Conservation (phyloP, 1,140 invertebrate genomes). For the Phthorimaea operculella region DNA sequence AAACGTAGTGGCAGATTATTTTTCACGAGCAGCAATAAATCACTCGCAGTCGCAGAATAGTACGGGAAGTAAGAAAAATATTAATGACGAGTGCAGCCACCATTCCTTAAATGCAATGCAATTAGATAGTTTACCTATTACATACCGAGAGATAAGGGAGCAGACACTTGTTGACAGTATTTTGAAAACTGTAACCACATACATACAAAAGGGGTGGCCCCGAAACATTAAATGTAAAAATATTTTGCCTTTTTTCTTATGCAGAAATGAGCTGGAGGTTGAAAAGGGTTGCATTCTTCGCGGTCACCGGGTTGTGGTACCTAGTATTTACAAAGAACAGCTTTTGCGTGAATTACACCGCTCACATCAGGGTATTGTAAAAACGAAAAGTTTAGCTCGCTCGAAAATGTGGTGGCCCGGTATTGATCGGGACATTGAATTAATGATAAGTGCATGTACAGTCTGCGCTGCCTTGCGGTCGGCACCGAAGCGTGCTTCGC, state of each 20-base stretch:
- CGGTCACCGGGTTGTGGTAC: neutral
- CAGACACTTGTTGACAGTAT: neutral
- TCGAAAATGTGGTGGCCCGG: no score
- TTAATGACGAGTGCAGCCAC: neutral
- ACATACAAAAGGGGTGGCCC: neutral
- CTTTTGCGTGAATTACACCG: neutral
- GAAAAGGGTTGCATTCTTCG: neutral
- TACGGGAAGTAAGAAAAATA: neutral
- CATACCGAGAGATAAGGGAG: neutral
- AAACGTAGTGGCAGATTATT: neutral
- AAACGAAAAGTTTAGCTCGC: neutral
- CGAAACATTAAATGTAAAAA: neutral
- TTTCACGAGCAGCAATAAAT: neutral
- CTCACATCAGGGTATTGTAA: conserved; percentile 1
- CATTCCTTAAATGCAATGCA: neutral
- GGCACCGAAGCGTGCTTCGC: neutral
- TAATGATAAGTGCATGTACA: neutral
- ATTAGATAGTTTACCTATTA: neutral
- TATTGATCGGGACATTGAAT: neutral
- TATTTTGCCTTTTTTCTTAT: neutral
- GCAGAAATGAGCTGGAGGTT: neutral
- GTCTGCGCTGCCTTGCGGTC: neutral
- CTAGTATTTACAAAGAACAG: neutral
- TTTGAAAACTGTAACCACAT: neutral
- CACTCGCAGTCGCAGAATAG: no score